Conservation (phyloP, 2,888 invertebrate species). For the Dynastes maya region DNA sequence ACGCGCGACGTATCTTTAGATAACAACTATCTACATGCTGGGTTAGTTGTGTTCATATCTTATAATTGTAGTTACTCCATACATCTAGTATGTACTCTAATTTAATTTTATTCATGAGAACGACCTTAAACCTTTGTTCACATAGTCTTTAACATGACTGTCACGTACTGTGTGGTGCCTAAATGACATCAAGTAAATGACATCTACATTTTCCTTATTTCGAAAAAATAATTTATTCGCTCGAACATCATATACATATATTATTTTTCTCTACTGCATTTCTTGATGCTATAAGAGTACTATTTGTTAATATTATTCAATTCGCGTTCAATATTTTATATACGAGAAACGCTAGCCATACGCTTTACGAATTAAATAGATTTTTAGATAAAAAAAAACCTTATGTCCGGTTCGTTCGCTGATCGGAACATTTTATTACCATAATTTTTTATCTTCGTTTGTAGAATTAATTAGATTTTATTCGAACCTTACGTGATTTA, state of each 20-base stretch:
- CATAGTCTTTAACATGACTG: not conserved
- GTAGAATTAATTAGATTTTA: not conserved
- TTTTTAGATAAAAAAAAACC: slow-evolving; percentile 25
- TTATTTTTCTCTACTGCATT: slow-evolving; percentile 20
- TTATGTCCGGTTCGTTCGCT: slow-evolving; percentile 23
- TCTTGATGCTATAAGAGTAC: not conserved
- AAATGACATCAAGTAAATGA: slow-evolving; percentile 21
- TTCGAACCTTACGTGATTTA: not conserved
- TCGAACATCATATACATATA: not conserved
- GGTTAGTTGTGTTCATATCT: too few species aligned
- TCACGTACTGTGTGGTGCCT: slow-evolving; percentile 11
- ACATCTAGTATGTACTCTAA: too few species aligned
- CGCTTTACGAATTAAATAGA: slow-evolving; percentile 25
- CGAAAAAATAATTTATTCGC: not conserved
- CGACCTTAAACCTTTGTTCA: not conserved
- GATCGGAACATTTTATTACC: not conserved
- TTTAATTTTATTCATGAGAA: slow-evolving; percentile 11
- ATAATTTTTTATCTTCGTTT: slow-evolving; percentile 6
- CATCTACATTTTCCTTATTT: slow-evolving; percentile 21
- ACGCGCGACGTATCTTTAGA: too few species aligned
- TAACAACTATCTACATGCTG: too few species aligned
- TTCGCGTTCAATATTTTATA: slow-evolving; percentile 16
- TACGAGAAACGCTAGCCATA: slow-evolving; percentile 9
- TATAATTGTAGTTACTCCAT: too few species aligned
- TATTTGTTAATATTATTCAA: slow-evolving; percentile 26